Evolutionary conservation across 1,140 invertebrate species (phyloP).

Genomic region (Proctacanthus coquilletti): DNA sequence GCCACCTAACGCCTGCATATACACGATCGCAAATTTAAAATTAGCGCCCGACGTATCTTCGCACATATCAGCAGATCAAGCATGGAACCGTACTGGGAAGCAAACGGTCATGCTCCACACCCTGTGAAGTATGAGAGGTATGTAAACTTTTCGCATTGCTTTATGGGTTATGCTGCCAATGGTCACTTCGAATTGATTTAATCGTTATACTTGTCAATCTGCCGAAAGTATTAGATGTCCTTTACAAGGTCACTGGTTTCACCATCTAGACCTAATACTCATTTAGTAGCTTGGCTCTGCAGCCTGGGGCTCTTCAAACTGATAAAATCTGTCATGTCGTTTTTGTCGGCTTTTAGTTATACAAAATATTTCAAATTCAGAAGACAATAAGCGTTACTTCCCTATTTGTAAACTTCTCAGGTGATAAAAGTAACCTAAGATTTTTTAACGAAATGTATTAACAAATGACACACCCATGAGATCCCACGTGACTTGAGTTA

Average conservation of each 20-base stretch:
- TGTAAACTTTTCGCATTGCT: constrained; percentile 17
- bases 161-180: neutral
- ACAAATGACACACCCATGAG: too few species aligned
- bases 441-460: too few species aligned
- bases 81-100: constrained; percentile 29
- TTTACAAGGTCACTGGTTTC: neutral
- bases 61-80: constrained; percentile 6
- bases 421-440: too few species aligned
- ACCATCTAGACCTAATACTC: too few species aligned
- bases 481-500: too few species aligned
- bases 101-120: constrained; percentile 28
- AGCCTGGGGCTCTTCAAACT: neutral
- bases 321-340: neutral
- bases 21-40: too few species aligned
- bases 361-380: neutral
- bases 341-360: neutral
- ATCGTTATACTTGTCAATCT: neutral
- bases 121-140: constrained; percentile 31
- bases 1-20: too few species aligned
- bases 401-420: neutral
- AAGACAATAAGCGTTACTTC: neutral
- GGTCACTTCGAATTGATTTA: neutral
- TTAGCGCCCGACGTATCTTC: too few species aligned
- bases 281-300: too few species aligned
- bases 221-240: neutral